Percentiles rank a stretch among this genome's conserved stretches.
Evolutionary conservation across 2,113 vertebrate genomes (phyloP).

Genomic region (Phoenicopterus ruber): DNA sequence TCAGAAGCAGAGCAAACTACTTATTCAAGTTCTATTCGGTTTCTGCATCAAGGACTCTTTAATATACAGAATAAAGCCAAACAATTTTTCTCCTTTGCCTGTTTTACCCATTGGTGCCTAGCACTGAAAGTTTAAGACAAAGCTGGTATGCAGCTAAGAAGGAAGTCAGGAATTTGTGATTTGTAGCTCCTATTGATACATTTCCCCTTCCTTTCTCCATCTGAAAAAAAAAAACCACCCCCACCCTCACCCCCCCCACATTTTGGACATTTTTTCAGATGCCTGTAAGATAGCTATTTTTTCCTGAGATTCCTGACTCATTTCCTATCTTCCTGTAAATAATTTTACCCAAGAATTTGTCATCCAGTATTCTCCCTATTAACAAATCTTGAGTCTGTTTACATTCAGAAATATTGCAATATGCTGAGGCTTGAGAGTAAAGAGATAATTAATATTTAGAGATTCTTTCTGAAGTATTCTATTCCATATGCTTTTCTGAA

Average conservation of each 20-base stretch:
- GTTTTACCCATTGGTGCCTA: conserved; percentile 19
- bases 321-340: conserved; percentile 65
- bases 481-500: neutral
- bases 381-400: conserved; percentile 9
- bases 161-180: conserved; percentile 60
- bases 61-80: conserved; percentile 5
- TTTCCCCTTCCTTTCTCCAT: conserved; percentile 56
- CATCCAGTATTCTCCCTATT: neutral
- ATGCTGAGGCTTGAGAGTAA: neutral
- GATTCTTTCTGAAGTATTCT: neutral
- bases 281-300: conserved; percentile 40
- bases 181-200: conserved; percentile 40
- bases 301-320: conserved; percentile 49
- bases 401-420: neutral
- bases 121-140: conserved; percentile 39
- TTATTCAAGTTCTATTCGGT: neutral
- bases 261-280: conserved; percentile 11
- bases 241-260: too few relatives aligned
- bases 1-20: neutral
- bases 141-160: conserved; percentile 44
- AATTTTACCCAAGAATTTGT: conserved; percentile 38
- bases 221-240: neutral
- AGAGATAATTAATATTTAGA: neutral
- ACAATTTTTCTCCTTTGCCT: neutral
- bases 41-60: neutral